phyloP scores from a whole-genome alignment of 2,888 invertebrate species.

The Punctoribates punctum region DNA sequence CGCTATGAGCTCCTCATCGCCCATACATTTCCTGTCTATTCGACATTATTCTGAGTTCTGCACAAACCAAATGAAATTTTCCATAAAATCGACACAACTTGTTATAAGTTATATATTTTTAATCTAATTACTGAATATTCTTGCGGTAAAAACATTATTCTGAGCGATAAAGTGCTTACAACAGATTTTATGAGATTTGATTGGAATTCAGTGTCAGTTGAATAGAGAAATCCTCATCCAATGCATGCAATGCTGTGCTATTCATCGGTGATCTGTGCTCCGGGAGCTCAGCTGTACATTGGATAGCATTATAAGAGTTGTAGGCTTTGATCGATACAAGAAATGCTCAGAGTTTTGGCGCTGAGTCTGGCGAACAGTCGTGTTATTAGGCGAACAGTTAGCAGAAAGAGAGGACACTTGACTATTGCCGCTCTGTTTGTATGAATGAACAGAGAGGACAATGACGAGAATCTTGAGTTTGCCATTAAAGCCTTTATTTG shows the following conservation, averaged over 20 bases:
- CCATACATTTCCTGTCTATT: background rate
- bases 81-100: no score
- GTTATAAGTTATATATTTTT: no score
- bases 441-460: slow-evolving; percentile 2
- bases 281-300: background rate
- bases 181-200: background rate
- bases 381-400: slow-evolving; percentile 1
- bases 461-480: slow-evolving; percentile 4
- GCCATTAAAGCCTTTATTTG: background rate
- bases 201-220: background rate
- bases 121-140: no score
- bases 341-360: slow-evolving; percentile 22
- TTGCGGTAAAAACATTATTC: no score
- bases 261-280: background rate
- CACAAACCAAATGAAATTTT: background rate
- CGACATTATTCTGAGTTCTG: background rate
- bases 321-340: slow-evolving; percentile 28
- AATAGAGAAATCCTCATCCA: background rate
- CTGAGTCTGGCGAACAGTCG: background rate
- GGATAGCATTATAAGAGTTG: background rate
- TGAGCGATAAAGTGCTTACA: no score
- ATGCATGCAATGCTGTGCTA: background rate
- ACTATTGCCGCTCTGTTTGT: background rate
- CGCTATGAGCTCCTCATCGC: background rate
- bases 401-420: slow-evolving; percentile 3